Base-by-base conservation (phyloP, 1,140 invertebrate genomes). In the Scaptomyza montana region DNA sequence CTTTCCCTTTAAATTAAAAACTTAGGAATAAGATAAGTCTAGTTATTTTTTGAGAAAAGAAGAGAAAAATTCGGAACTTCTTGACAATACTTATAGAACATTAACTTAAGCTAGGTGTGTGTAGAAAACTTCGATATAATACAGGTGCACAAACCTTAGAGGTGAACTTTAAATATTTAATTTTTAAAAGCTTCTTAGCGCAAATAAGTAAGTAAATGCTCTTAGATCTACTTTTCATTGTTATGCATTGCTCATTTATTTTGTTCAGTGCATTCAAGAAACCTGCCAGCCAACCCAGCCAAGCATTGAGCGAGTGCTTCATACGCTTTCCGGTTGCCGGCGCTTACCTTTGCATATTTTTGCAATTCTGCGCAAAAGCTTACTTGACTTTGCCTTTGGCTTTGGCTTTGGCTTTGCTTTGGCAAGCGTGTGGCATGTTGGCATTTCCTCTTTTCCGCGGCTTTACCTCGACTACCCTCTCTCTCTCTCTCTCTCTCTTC, bases 321-420 rank as follows among this genome's bases (percentile, higher is more conserved):
- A 70, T 64, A 61, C 63, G 61, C 73, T 79, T 73, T 67, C 62
- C 62, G 53, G 13, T 43, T 55, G 41, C 25, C 43, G 49, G 30
- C 61, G 21, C 66, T 79, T 89, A 87, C 78, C 82, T 87, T 87
- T 87, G 82, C 84, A 87, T 87, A 87, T 87, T 87, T 87, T 82
- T 87, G 84, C 84, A 87, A 89, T 87, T 87, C 84, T 82, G 82
- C 78, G 82, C 71, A 81, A 86, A 36, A 87, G 78, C 86, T 86
- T 60, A 57, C 78, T 86, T 70, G 77, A 51, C 62, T 80, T 72
- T 69, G 47, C 50, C 67, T 47, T 61, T 45, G 59, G 5, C 28
- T 76, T 61, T 45, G 59, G 5, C 28, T 76, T 46, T 70, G 49
- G 50, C 68, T 71, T 57, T 71, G 62, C 53, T 51, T 41, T 50